Evolutionary conservation across 2,797 vertebrate species (phyloP).

Genomic region (Alectoris magna): DNA sequence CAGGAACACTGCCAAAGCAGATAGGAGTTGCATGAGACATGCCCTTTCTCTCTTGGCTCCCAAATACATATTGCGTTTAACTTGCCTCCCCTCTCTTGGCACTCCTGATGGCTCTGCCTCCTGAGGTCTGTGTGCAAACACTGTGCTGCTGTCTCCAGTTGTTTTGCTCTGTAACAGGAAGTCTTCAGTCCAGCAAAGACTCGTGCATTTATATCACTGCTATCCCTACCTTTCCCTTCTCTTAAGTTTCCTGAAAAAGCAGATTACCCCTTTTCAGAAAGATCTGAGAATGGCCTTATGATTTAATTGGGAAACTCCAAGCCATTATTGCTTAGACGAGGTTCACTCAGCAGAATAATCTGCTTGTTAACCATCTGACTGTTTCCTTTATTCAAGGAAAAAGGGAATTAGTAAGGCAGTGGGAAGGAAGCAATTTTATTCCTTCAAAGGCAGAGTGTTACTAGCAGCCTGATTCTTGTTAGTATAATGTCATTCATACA

Average conservation of each 20-base stretch:
- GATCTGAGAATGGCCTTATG: neutral
- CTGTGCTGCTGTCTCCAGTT: neutral
- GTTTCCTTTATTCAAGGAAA: constrained; percentile 37
- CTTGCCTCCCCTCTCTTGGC: neutral
- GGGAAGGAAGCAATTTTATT: constrained; percentile 46
- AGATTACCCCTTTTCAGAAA: neutral
- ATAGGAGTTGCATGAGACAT: neutral
- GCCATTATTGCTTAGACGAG: neutral
- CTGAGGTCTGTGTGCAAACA: constrained; percentile 25
- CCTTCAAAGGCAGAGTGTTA: constrained; percentile 58
- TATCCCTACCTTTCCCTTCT: neutral
- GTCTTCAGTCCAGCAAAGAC: neutral
- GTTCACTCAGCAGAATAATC: constrained; percentile 1
- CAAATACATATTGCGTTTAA: neutral
- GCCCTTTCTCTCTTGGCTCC: constrained; percentile 10
- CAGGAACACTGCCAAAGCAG: constrained; percentile 30
- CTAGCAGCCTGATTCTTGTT: constrained; percentile 21
- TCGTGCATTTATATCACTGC: fast-evolving
- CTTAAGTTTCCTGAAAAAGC: neutral
- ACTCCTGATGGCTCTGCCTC: neutral
- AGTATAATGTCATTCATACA: neutral
- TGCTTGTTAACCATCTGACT: constrained; percentile 4
- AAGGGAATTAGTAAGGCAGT: constrained; percentile 17
- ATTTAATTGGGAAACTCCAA: constrained; percentile 5
- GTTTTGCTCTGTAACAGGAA: neutral